These are phyloP conservation scores for Sylvilagus bachmani DNA, from an alignment of 2,113 vertebrate genomes.

Conservation along the genomic window DNA sequence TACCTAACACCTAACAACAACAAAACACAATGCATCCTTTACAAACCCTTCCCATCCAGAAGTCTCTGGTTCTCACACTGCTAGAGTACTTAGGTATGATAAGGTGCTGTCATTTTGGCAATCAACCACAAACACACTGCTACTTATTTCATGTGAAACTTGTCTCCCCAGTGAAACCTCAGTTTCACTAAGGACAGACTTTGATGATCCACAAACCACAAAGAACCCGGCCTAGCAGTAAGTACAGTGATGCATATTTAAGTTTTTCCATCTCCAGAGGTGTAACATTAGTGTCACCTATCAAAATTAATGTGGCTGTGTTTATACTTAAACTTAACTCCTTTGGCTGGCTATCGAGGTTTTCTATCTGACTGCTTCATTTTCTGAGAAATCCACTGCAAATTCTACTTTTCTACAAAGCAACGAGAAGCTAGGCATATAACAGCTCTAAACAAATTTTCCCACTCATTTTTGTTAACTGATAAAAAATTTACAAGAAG, in stretches of 20 bases:
- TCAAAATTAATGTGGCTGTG: slow-evolving; percentile 7
- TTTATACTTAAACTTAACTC: slow-evolving; percentile 15
- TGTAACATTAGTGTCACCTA: not conserved
- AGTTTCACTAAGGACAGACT: slow-evolving; percentile 14
- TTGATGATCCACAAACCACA: not conserved
- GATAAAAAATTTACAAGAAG: not conserved
- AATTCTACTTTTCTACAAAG: not conserved
- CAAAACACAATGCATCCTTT: not conserved
- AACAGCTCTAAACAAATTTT: slow-evolving; percentile 12
- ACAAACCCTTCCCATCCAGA: not conserved
- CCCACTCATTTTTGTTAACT: not conserved
- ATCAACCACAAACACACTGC: not conserved
- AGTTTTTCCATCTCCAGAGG: slow-evolving; percentile 23
- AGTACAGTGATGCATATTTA: not conserved
- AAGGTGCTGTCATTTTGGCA: not conserved
- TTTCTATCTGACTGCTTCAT: not conserved
- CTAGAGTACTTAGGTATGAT: not conserved
- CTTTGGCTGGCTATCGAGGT: not conserved
- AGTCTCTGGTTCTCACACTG: not conserved
- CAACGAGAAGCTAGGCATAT: not conserved
- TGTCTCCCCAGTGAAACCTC: not conserved
- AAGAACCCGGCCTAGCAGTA: not conserved
- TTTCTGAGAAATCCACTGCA: not conserved
- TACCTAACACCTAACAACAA: not conserved
- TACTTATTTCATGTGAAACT: not conserved